These are phyloP conservation scores for Psittacula cyanocephala DNA, from an alignment of 2,113 vertebrate species.

Conservation along the genomic window DNA sequence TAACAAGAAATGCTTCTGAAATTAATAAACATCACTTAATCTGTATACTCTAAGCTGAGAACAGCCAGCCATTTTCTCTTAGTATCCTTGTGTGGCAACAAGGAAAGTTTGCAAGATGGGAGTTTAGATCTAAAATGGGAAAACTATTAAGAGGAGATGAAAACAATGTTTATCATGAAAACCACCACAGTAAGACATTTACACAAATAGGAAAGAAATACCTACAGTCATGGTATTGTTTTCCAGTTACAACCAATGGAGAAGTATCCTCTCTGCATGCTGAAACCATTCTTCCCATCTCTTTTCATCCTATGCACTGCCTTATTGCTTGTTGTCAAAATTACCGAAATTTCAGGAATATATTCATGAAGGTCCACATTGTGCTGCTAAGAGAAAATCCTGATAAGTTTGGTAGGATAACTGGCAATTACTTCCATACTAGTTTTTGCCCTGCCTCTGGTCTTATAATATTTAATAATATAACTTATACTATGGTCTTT, in stretches of 20 bases:
- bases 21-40: neutral
- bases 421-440: neutral
- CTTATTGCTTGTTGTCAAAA: neutral
- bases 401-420: neutral
- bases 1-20: neutral
- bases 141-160: neutral
- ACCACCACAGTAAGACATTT: neutral
- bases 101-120: neutral
- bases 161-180: neutral
- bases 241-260: neutral
- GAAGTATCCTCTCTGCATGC: neutral
- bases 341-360: neutral
- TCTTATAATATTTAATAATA: neutral
- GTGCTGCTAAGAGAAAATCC: neutral
- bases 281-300: neutral
- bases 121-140: neutral
- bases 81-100: neutral
- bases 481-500: neutral
- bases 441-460: neutral
- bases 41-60: neutral
- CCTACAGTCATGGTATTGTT: fast-evolving
- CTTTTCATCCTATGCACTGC: neutral
- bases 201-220: neutral
- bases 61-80: neutral
- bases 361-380: neutral